Evolutionary conservation across 2,888 invertebrate genomes (phyloP).

Genomic region (Caenorhabditis panamensis): DNA sequence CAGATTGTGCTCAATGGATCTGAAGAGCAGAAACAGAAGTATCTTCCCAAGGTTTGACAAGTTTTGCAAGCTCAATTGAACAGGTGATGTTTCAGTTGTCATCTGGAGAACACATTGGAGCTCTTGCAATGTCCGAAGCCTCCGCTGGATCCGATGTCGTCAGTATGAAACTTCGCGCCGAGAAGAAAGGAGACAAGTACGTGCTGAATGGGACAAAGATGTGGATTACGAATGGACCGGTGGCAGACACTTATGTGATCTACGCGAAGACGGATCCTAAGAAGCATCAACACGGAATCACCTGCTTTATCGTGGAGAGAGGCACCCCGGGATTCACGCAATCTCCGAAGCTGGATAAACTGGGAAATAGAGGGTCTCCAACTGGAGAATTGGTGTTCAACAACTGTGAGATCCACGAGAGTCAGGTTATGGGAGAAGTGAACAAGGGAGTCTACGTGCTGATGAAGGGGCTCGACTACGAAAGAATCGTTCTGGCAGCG

Average conservation of each 20-base stretch:
- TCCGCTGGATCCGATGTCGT: conserved; percentile 98
- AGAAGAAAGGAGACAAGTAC: conserved; percentile 86
- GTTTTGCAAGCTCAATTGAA: not conserved
- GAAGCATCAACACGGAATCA: conserved; percentile 89
- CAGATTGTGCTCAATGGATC: not conserved
- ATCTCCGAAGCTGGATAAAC: conserved; percentile 93
- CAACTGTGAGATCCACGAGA: conserved; percentile 93
- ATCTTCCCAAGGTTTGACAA: conserved; percentile 8
- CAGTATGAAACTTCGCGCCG: conserved; percentile 94
- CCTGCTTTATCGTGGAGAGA: conserved; percentile 94
- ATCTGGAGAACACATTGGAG: no score
- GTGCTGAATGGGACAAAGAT: conserved; percentile 96
- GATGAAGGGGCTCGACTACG: conserved; percentile 96
- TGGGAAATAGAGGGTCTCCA: conserved; percentile 98
- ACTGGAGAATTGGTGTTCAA: conserved; percentile 97
- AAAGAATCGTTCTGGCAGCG: conserved; percentile 90
- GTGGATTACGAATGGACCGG: conserved; percentile 99
- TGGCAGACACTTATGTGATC: conserved; percentile 93
- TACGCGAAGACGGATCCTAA: conserved; percentile 90
- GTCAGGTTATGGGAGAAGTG: no score
- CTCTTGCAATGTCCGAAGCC: no score
- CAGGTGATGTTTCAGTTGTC: conserved; percentile 72
- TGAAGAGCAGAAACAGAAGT: conserved; percentile 4
- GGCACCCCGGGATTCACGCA: conserved; percentile 91
- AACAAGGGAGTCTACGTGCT: conserved; percentile 97